A percentile compares a stretch with the other conserved stretches of the same genome.
Evolutionary conservation across 1,140 invertebrate genomes (phyloP).

Genomic region (Cylas formicarius): DNA sequence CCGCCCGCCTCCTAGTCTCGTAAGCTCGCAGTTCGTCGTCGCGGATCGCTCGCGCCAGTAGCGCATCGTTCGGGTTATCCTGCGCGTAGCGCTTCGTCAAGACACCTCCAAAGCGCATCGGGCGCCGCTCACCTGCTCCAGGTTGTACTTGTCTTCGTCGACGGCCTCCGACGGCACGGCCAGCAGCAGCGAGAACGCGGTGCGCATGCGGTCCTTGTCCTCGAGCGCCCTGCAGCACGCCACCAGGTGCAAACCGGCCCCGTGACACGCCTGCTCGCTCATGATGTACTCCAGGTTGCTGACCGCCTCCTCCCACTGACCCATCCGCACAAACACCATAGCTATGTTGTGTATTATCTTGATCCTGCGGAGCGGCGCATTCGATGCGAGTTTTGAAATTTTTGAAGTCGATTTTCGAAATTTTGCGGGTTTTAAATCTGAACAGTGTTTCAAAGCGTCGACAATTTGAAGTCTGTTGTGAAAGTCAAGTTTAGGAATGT

Average conservation of each 20-base stretch:
- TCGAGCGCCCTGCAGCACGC: slow-evolving; percentile 89
- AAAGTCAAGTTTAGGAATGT: neutral
- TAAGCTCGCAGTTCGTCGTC: slow-evolving; percentile 71
- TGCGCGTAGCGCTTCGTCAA: too few relatives aligned
- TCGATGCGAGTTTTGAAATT: slow-evolving; percentile 1
- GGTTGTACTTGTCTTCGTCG: slow-evolving; percentile 70
- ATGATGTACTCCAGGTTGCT: slow-evolving; percentile 97
- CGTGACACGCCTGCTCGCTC: slow-evolving; percentile 85
- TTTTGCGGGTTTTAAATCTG: too few relatives aligned
- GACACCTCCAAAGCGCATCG: neutral
- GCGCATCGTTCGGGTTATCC: slow-evolving; percentile 64
- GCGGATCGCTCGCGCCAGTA: slow-evolving; percentile 71
- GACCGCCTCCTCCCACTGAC: slow-evolving; percentile 91
- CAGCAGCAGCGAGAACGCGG: slow-evolving; percentile 82
- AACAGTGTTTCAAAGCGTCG: too few relatives aligned
- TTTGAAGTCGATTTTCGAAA: too few relatives aligned
- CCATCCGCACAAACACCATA: slow-evolving; percentile 90
- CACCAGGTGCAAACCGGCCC: slow-evolving; percentile 78
- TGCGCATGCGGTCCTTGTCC: slow-evolving; percentile 92
- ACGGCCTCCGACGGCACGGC: slow-evolving; percentile 79
- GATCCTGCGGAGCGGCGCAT: slow-evolving; percentile 68
- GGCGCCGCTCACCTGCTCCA: slow-evolving; percentile 36
- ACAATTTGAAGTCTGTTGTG: too few relatives aligned
- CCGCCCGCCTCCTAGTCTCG: slow-evolving; percentile 64
- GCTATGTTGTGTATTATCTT: slow-evolving; percentile 99